Evolutionary conservation across 2,888 invertebrate species (phyloP).

Genomic region (Tubulanus polymorphus): DNA sequence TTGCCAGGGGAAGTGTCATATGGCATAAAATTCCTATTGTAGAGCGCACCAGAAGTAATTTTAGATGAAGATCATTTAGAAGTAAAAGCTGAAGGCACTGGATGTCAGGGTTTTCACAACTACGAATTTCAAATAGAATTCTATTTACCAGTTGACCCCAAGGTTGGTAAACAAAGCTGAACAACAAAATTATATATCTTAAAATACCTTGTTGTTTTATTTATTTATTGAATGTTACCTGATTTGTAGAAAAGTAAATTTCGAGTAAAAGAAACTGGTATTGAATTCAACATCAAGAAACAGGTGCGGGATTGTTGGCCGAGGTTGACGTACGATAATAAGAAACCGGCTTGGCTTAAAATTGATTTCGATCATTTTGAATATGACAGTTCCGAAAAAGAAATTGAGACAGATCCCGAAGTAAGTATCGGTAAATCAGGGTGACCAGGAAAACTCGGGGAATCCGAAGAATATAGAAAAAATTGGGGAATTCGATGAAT

Average conservation of each 20-base stretch:
- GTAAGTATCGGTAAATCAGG: too few relatives aligned
- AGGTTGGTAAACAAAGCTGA: constrained; percentile 56
- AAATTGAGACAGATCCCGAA: too few relatives aligned
- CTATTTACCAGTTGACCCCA: constrained; percentile 62
- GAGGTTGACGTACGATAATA: constrained; percentile 71
- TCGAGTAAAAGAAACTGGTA: constrained; percentile 67
- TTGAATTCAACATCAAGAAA: constrained; percentile 74
- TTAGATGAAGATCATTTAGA: constrained; percentile 65
- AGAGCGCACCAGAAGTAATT: constrained; percentile 60
- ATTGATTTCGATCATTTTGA: constrained; percentile 90
- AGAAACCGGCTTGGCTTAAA: constrained; percentile 88
- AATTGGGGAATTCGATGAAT: too few relatives aligned
- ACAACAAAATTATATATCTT: too few relatives aligned
- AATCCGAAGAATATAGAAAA: too few relatives aligned
- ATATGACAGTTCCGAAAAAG: too few relatives aligned
- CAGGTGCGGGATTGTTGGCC: constrained; percentile 73
- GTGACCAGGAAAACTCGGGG: too few relatives aligned
- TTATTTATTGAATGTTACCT: too few relatives aligned
- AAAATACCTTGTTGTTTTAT: too few relatives aligned
- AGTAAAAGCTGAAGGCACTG: constrained; percentile 72
- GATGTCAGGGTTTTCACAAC: constrained; percentile 72
- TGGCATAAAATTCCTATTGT: too few relatives aligned
- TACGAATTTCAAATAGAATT: constrained; percentile 74
- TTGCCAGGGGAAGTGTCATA: too few relatives aligned
- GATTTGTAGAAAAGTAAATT: constrained; percentile 42